Evolutionary conservation across 2,113 vertebrate genomes (phyloP).

Genomic region (Petaurus breviceps): DNA sequence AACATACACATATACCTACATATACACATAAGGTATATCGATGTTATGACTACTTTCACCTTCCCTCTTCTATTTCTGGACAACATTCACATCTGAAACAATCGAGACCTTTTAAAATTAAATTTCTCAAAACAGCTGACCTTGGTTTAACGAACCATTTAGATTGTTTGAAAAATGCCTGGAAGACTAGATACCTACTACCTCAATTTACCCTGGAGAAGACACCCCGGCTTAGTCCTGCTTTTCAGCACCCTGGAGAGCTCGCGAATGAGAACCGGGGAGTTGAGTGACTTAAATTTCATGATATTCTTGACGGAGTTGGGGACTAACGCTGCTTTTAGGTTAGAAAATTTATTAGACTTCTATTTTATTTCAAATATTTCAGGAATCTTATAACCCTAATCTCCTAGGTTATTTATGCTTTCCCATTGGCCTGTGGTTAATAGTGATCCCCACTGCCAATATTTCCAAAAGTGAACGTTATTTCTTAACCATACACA

Average conservation of each 20-base stretch:
- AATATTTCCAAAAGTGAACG: slow-evolving; percentile 5
- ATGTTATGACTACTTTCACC: background rate
- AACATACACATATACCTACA: background rate
- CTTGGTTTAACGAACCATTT: background rate
- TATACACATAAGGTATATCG: background rate
- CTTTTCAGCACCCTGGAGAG: slow-evolving; percentile 79
- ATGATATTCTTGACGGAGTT: background rate
- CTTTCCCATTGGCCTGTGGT: slow-evolving; percentile 29
- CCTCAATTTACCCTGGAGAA: background rate
- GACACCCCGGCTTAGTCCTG: background rate
- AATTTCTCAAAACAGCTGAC: slow-evolving; percentile 49
- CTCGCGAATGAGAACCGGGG: background rate
- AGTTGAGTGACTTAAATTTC: background rate
- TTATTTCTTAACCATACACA: background rate
- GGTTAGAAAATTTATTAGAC: background rate
- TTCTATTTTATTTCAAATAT: slow-evolving; percentile 27
- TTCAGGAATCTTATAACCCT: slow-evolving; percentile 17
- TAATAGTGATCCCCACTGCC: slow-evolving; percentile 17
- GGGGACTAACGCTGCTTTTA: background rate
- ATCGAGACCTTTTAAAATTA: slow-evolving; percentile 37
- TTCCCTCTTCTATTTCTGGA: background rate
- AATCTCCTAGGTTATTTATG: slow-evolving; percentile 35
- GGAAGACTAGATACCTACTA: slow-evolving; percentile 22
- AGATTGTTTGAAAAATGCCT: background rate
- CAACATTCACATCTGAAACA: background rate